Percentiles rank a stretch among this genome's conserved stretches.
Evolutionary conservation across 2,113 vertebrate genomes (phyloP).

Genomic region (Leptosomus discolor): DNA sequence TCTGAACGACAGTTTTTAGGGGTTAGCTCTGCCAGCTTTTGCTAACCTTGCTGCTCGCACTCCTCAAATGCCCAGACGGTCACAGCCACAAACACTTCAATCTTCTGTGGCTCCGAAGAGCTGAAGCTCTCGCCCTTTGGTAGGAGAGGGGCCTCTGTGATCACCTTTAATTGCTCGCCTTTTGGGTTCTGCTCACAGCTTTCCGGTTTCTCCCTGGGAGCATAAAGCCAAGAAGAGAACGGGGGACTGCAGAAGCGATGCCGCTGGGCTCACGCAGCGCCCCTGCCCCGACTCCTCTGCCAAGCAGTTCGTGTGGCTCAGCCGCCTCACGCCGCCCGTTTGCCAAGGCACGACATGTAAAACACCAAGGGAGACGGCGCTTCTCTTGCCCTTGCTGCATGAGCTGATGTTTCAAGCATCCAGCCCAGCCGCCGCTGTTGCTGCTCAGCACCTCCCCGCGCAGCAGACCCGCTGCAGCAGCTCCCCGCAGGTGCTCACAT

Average conservation of each 20-base stretch:
- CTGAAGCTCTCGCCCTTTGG: not conserved
- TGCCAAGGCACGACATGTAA: not conserved
- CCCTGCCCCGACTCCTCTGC: not conserved
- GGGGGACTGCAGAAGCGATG: rapidly evolving
- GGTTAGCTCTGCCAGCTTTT: not conserved
- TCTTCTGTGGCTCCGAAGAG: not conserved
- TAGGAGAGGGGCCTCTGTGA: not conserved
- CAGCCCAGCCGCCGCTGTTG: not conserved
- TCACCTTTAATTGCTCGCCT: not conserved
- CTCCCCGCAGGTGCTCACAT: not conserved
- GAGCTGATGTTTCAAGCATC: not conserved
- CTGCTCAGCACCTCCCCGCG: not conserved
- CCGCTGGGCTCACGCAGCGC: rapidly evolving
- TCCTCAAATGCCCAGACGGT: not conserved
- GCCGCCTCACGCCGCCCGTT: not conserved
- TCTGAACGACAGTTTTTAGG: not conserved
- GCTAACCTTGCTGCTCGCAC: not conserved
- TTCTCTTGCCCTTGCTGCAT: not conserved
- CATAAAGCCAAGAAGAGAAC: not conserved
- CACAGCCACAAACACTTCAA: not conserved
- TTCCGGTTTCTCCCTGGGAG: not conserved
- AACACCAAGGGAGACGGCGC: not conserved
- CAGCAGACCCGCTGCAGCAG: not conserved
- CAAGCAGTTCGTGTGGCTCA: not conserved
- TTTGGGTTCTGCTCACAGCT: not conserved